Evolutionary conservation across 2,888 invertebrate genomes (phyloP), one percentile per base, ranked within the genome.

Genomic region (Philaethria dido): DNA sequence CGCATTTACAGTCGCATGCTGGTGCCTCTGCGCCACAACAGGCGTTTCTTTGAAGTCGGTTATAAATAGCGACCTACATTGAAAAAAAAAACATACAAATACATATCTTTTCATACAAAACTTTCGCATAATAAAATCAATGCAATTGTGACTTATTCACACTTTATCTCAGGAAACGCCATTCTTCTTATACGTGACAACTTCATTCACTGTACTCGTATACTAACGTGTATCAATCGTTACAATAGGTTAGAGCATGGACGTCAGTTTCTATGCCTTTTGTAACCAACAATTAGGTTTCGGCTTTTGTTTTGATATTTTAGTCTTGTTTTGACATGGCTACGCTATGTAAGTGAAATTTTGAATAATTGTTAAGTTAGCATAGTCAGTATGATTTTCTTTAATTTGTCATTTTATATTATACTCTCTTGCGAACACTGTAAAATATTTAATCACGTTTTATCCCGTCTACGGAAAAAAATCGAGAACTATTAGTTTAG

Each of bases 161-260:
- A 14, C 22, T 57, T 57, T 57, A 57, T 57, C 42, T 57, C 57
- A 42, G 57, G 57, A 57, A 57, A 57, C 22, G 22, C 42, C 42
- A 57, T 57, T 57, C 39, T 57, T 57, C 57, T n/a, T 52, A 52
- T 13, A 16, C 5, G 29, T 52, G 52, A 52, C 52, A 33, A 16
- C 16, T 52, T 16, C 29, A 52, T 52, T 33, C 57, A 42, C 16
- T 25, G 3, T 4, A 16, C 22, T 55, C 33, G 16, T 54, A n/a
- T n/a, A n/a, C n/a, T n/a, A n/a, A 36, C 22, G 29, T 57, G 42
- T 57, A 42, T 57, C 57, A 57, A 57, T 57, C 9, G 22, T 20
- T 57, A 42, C 57, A 57, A 42, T 13, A 16, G 42, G 39, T n/a
- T 57, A 39, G 14, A 57, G 8, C 13, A 13, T 42, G 57, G 42